phyloP scores from a whole-genome alignment of 2,888 invertebrate species.

The Heliconius erato region DNA sequence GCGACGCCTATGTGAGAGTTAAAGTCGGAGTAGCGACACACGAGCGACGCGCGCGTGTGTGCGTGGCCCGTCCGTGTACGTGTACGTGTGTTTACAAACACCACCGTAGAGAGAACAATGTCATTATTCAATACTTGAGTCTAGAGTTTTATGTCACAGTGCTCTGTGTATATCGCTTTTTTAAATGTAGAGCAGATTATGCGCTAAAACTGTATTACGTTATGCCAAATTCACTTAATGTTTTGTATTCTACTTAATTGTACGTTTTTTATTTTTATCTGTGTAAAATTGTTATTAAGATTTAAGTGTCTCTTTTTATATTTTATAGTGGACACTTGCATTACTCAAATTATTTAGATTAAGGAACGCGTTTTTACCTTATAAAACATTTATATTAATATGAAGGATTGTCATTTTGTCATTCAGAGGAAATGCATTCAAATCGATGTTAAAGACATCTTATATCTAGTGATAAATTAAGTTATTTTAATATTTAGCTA shows the following conservation, averaged over 20 bases:
- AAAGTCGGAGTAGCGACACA: conserved; percentile 67
- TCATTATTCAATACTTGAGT: conserved; percentile 75
- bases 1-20: conserved; percentile 73
- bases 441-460: not conserved
- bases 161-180: conserved; percentile 47
- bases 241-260: conserved; percentile 12
- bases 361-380: not conserved
- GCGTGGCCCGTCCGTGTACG: conserved; percentile 49
- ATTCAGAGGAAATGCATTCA: not conserved
- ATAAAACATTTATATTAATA: not conserved
- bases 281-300: not conserved
- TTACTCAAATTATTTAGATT: not conserved
- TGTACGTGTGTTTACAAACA: conserved; percentile 75
- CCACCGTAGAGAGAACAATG: conserved; percentile 74
- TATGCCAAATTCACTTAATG: conserved; percentile 10
- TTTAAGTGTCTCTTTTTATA: not conserved
- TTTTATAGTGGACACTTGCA: not conserved
- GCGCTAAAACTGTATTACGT: conserved; percentile 10
- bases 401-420: not conserved
- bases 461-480: not conserved
- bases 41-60: conserved; percentile 57
- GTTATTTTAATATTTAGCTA: no score
- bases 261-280: conserved; percentile 1
- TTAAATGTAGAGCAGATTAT: conserved; percentile 26
- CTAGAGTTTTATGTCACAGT: conserved; percentile 69